Percentiles rank a stretch among this genome's conserved stretches.
phyloP scores from a whole-genome alignment of 2,113 vertebrate species.

The Burhinus oedicnemus region DNA sequence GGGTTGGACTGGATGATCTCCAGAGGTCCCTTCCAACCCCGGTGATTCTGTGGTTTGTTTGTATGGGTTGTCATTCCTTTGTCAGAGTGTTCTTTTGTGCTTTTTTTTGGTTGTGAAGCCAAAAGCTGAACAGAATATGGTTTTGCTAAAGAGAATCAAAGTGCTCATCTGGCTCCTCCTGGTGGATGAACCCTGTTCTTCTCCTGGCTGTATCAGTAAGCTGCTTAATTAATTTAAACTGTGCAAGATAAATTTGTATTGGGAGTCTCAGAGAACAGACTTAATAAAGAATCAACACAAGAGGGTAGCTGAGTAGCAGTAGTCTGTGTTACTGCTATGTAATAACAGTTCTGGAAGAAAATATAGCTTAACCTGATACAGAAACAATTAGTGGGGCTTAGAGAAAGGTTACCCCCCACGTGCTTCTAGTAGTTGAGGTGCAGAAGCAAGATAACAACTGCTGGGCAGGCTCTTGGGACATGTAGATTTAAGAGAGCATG shows the following conservation, averaged over 20 bases:
- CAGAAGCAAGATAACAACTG: not conserved
- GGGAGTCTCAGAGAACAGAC: accelerated
- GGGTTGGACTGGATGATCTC: too few species aligned
- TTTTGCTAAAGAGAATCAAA: not conserved
- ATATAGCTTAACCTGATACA: accelerated
- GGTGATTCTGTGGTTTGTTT: not conserved
- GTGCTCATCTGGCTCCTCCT: not conserved
- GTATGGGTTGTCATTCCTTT: not conserved
- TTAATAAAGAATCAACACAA: not conserved
- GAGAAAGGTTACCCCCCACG: accelerated
- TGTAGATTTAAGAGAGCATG: not conserved
- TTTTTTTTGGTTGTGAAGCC: not conserved
- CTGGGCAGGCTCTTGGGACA: not conserved
- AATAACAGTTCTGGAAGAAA: not conserved
- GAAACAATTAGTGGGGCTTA: not conserved
- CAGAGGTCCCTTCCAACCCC: too few species aligned
- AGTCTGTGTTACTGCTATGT: not conserved
- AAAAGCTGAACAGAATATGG: not conserved
- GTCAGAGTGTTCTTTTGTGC: not conserved
- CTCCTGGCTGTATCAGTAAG: not conserved
- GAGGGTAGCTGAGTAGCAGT: not conserved
- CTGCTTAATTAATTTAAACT: not conserved
- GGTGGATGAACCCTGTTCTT: not conserved
- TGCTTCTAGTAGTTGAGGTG: accelerated
- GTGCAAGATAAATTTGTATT: accelerated